These are phyloP conservation scores for Malacosoma neustria DNA, from an alignment of 2,888 invertebrate genomes.

Conservation along the genomic window DNA sequence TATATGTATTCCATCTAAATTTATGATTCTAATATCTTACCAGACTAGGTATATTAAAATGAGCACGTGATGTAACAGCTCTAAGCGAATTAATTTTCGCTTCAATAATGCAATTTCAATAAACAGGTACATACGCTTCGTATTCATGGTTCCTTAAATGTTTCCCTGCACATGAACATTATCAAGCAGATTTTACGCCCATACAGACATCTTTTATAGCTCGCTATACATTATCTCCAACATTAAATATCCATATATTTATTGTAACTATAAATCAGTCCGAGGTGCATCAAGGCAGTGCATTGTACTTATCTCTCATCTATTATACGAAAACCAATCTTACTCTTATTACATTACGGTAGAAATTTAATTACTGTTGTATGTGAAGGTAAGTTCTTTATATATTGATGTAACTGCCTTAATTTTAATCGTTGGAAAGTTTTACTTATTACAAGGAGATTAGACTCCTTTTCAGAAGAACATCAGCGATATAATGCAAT, in stretches of 20 bases:
- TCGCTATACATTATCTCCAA: slow-evolving; percentile 56
- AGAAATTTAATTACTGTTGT: slow-evolving; percentile 5
- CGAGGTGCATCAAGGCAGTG: slow-evolving; percentile 66
- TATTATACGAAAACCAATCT: slow-evolving; percentile 15
- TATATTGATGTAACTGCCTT: neutral
- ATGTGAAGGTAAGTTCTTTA: neutral
- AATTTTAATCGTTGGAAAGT: neutral
- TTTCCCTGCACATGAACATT: slow-evolving; percentile 1
- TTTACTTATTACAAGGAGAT: neutral
- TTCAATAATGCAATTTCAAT: too few species aligned
- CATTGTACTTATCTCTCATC: slow-evolving; percentile 50
- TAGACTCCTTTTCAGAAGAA: neutral
- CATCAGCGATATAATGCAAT: neutral
- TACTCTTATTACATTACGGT: slow-evolving; percentile 7
- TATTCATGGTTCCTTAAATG: neutral
- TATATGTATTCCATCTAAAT: too few species aligned
- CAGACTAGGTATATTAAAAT: too few species aligned
- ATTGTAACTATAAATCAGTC: slow-evolving; percentile 70
- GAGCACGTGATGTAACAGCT: too few species aligned
- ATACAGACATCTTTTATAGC: slow-evolving; percentile 27
- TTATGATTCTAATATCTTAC: too few species aligned
- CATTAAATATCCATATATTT: slow-evolving; percentile 70
- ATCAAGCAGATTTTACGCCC: slow-evolving; percentile 19
- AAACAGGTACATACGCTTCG: too few species aligned
- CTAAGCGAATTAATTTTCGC: too few species aligned